Evolutionary conservation across 2,888 invertebrate species (phyloP), one percentile per base, ranked within the genome.

Genomic region (Ophioninae sp.): DNA sequence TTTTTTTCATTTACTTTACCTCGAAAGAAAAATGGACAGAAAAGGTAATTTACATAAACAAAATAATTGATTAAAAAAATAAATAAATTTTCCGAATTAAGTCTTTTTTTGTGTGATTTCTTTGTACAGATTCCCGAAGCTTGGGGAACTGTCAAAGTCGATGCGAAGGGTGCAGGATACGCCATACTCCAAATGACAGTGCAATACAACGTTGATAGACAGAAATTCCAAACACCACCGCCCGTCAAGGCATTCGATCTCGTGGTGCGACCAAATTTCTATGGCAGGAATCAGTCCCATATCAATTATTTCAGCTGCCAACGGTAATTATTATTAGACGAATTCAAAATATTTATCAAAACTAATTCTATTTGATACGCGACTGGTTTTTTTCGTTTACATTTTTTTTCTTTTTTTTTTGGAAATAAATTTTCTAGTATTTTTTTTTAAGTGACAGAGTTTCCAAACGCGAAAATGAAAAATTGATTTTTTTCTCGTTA

Each of bases 131-230:
- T 98, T 92, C 97, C 98, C 0, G 95, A 96, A 90, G 98, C 98
- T 67, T 99, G 97, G 97, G 99, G 99, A 89, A 98, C 97, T 0
- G 97, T 99, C 58, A 97, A 97, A 93, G 97, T 98, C 67, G 96
- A 97, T 88, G 98, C 97, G 0, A 96, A 96, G 91, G 99, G 99
- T 86, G 97, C 97, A 3, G 99, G 99, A n/a, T 97, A 97, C 93
- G 98, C 98, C 5, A 96, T 99, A 89, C 94, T 99, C 87, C 98
- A 99, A 94, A 96, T 99, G 96, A 96, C 97, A 56, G 97, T 97
- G 39, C 97, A 97, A 92, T 98, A 98, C 93, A 98, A 98, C 93
- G 97, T 98, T 73, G 98, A 98, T 92, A 95, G 96, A 88, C 94
- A 94, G 75, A 95, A 95, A 91, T 97, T 97, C 94, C 97, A 97